A percentile compares a stretch with the other conserved stretches of the same genome.
Evolutionary conservation across 2,888 invertebrate genomes (phyloP).

Genomic region (Drosophila neoperkinsi): DNA sequence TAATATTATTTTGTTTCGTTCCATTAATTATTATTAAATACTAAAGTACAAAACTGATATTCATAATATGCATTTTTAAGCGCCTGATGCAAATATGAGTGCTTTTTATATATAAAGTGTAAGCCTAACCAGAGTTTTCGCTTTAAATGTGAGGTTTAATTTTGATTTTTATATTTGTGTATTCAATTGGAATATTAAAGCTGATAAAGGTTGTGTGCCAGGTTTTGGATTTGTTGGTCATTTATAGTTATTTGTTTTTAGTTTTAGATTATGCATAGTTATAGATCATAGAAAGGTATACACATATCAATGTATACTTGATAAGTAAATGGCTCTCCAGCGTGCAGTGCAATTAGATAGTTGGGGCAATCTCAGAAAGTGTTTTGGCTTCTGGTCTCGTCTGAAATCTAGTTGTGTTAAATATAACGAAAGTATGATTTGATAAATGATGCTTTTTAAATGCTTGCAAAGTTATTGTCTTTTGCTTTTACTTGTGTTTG

Average conservation of each 20-base stretch:
- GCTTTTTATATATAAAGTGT: slow-evolving; percentile 10
- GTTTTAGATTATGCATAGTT: slow-evolving; percentile 22
- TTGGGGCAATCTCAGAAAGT: neutral
- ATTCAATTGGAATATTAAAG: slow-evolving; percentile 44
- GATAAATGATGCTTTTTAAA: slow-evolving; percentile 49
- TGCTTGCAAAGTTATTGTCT: slow-evolving; percentile 74
- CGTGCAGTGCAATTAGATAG: slow-evolving; percentile 8
- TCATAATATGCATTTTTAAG: slow-evolving; percentile 10
- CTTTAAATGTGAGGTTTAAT: slow-evolving; percentile 5
- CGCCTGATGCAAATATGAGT: slow-evolving; percentile 2
- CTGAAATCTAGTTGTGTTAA: neutral
- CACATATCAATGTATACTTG: neutral
- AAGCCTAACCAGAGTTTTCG: slow-evolving; percentile 17
- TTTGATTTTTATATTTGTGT: neutral
- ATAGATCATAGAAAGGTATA: slow-evolving; percentile 17
- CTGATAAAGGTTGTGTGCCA: slow-evolving; percentile 52
- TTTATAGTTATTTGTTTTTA: slow-evolving; percentile 9
- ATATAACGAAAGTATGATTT: neutral
- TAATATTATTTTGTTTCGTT: neutral
- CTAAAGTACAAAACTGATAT: slow-evolving; percentile 41
- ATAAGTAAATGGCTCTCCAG: neutral
- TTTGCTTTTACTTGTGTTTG: slow-evolving; percentile 46
- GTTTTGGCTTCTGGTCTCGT: slow-evolving; percentile 5
- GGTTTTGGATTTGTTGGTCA: slow-evolving; percentile 48
- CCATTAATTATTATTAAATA: neutral